These are phyloP conservation scores for Tribolium castaneum DNA, from an alignment of 1,140 invertebrate species.

Conservation along the genomic window DNA sequence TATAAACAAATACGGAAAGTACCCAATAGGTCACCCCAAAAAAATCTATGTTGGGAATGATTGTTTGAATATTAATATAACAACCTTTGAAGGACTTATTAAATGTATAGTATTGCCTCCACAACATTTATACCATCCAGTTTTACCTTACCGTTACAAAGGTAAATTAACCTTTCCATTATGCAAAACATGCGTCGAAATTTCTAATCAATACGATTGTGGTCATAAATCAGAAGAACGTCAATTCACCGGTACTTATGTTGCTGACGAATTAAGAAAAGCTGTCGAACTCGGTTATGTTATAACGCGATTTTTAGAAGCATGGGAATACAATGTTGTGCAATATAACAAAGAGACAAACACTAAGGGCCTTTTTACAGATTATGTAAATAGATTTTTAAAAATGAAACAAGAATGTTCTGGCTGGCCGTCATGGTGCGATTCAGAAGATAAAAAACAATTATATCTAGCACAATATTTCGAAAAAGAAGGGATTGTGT, in stretches of 20 bases:
- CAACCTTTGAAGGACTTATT: no score
- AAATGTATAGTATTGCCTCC: conserved; percentile 60
- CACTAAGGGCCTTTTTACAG: neutral
- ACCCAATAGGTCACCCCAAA: no score
- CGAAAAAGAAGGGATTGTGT: no score
- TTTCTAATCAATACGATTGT: conserved; percentile 37
- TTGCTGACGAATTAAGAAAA: conserved; percentile 60
- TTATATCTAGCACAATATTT: no score
- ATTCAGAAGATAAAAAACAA: neutral
- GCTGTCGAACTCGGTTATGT: conserved; percentile 52
- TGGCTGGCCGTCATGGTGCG: conserved; percentile 14
- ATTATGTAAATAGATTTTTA: conserved; percentile 7
- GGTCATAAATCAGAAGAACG: conserved; percentile 57
- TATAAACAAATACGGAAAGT: no score
- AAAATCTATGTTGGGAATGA: no score
- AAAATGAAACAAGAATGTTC: neutral
- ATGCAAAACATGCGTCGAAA: conserved; percentile 53
- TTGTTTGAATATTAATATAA: no score
- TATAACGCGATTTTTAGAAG: conserved; percentile 41
- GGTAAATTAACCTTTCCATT: conserved; percentile 59
- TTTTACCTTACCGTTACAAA: conserved; percentile 54
- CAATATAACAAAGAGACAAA: conserved; percentile 21
- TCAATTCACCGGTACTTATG: conserved; percentile 61
- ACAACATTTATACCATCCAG: conserved; percentile 57
- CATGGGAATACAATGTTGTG: conserved; percentile 40